Evolutionary conservation across 1,140 invertebrate genomes (phyloP), one percentile per base, ranked within the genome.

Genomic region (Heliconius congener): DNA sequence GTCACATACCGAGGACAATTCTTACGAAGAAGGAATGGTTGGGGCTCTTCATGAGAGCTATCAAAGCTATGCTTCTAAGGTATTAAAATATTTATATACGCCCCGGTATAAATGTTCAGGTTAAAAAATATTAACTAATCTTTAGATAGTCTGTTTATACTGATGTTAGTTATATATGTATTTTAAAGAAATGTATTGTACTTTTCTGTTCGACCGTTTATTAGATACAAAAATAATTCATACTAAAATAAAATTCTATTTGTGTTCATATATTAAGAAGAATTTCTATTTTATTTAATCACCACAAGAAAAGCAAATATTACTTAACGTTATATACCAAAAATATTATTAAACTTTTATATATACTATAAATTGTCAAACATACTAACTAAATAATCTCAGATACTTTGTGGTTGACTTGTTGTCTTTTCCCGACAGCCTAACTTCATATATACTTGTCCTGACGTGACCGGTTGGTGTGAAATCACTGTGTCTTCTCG

Each of bases 401-500:
- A 46, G 4, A 46, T 13, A 46, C 4, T 60, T 60, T 19, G 50
- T 19, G 50, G 5, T 52, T 19, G 18, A 52, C 0, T 52, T 52
- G 18, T 52, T 52, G 50, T 19, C 18, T 19, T 6, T 52, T 52
- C 19, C 19, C 50, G 4, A 19, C 60, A 66, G 60, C 60, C 60
- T 30, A 66, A 86, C 73, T 88, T 85, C 39, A 84, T 91, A 6
- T 94, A 92, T 89, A 86, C 70, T 57, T 94, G 90, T 79, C 85
- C 86, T 11, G 94, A 95, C 73, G 93, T 99, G 52, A 98, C 98
- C 0, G 86, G 95, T 1, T 94, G 95, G 70, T 95, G 97, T 18
- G 97, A 98, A 75, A 96, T 99, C 3, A 98, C 97, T 82, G 97
- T 98, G 0, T 99, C 98, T 0, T 99, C 98, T 84, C 96, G 99